These are phyloP conservation scores for Halictus ligatus DNA, from an alignment of 2,888 invertebrate genomes.

Conservation along the genomic window DNA sequence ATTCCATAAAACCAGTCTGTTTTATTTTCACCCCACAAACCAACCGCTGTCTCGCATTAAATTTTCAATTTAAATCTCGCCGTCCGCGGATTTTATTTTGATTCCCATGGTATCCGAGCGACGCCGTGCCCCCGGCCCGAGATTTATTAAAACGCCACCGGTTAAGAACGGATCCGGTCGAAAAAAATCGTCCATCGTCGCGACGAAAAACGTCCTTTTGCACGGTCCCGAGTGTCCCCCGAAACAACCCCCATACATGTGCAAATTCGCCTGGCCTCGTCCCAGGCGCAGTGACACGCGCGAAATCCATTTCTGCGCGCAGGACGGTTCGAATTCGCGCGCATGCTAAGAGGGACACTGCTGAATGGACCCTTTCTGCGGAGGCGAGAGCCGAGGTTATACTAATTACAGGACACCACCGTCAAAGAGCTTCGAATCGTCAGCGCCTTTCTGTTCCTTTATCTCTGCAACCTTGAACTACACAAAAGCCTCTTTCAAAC, in stretches of 20 bases:
- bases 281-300: not conserved
- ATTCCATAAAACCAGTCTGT: constrained; percentile 53
- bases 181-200: not conserved
- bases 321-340: constrained; percentile 29
- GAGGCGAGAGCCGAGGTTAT: constrained; percentile 17
- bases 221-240: no score
- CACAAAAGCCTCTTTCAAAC: constrained; percentile 47
- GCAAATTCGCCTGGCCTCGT: constrained; percentile 19
- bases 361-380: constrained; percentile 44
- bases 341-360: constrained; percentile 28
- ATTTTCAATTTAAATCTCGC: constrained; percentile 42
- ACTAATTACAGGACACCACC: constrained; percentile 47
- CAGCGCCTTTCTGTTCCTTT: constrained; percentile 29
- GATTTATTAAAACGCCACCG: constrained; percentile 26
- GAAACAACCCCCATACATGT: not conserved
- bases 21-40: constrained; percentile 33
- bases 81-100: constrained; percentile 23
- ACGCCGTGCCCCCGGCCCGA: not conserved
- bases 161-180: not conserved
- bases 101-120: not conserved
- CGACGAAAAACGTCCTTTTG: not conserved
- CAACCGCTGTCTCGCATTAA: constrained; percentile 34
- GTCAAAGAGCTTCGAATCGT: constrained; percentile 33
- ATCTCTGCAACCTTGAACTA: constrained; percentile 28
- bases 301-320: constrained; percentile 32